Conservation (phyloP, 2,113 vertebrate genomes). For the Syrrhaptes paradoxus region DNA sequence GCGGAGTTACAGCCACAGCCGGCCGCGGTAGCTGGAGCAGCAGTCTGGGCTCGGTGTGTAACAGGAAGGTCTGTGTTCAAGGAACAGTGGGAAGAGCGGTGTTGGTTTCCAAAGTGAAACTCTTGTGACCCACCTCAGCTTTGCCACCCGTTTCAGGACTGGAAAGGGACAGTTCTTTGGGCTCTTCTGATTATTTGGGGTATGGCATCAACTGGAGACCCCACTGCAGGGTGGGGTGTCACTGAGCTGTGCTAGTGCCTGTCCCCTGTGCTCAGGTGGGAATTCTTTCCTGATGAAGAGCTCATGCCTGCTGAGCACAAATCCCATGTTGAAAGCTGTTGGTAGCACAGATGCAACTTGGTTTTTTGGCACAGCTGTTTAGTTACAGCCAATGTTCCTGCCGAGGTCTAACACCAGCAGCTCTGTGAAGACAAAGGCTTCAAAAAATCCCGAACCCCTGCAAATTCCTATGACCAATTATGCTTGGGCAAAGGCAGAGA, state of each 20-base stretch:
- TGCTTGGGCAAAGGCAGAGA: neutral
- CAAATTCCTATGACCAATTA: neutral
- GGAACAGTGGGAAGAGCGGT: neutral
- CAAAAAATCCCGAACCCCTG: neutral
- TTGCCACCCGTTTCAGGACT: neutral
- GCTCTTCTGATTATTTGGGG: neutral
- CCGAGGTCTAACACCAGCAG: neutral
- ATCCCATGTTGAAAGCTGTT: neutral
- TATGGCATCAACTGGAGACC: neutral
- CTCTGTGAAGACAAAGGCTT: neutral
- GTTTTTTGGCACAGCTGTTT: neutral
- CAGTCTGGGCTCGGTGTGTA: accelerated
- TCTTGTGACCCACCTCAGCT: neutral
- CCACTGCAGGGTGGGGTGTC: accelerated
- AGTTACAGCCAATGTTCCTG: neutral
- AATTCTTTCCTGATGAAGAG: neutral
- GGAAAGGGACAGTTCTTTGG: neutral
- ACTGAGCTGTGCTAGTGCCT: accelerated
- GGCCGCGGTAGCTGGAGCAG: neutral
- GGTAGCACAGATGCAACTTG: neutral
- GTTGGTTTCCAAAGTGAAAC: neutral
- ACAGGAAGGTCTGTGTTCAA: neutral
- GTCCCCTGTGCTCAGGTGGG: neutral
- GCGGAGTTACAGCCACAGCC: neutral
- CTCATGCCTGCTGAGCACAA: neutral